These are phyloP conservation scores for Tachystola acroxantha DNA, from an alignment of 2,888 invertebrate genomes.

Conservation along the genomic window DNA sequence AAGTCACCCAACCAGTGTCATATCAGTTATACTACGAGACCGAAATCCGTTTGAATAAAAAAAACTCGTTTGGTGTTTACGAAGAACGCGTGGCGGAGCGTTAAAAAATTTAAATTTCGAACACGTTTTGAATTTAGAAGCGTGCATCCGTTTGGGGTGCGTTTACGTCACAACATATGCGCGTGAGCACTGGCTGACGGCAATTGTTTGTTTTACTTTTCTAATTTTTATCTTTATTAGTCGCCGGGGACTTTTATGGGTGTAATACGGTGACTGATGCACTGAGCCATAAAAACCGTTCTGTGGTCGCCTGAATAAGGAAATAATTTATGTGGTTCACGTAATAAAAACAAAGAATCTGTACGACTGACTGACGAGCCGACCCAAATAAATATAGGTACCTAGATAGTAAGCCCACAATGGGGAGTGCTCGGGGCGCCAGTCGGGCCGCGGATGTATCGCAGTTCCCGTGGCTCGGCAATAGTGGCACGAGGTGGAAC, in stretches of 20 bases:
- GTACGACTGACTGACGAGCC: too few species aligned
- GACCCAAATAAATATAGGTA: too few species aligned
- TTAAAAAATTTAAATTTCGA: constrained; percentile 4
- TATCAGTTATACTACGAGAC: neutral
- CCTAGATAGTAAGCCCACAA: too few species aligned
- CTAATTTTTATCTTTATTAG: constrained; percentile 45
- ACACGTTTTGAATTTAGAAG: constrained; percentile 6
- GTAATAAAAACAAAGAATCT: neutral
- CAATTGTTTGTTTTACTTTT: constrained; percentile 34
- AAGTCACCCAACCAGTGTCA: neutral
- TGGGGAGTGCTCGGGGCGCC: too few species aligned
- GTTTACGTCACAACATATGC: constrained; percentile 23
- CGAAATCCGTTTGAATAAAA: neutral
- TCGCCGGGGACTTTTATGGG: constrained; percentile 42
- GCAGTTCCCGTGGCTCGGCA: too few species aligned
- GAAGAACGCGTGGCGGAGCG: neutral
- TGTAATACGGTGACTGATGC: constrained; percentile 36
- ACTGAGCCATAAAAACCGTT: constrained; percentile 3
- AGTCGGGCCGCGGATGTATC: too few species aligned
- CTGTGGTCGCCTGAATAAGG: constrained; percentile 4
- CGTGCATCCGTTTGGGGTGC: constrained; percentile 15
- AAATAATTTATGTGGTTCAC: neutral
- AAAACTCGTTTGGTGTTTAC: constrained; percentile 2
- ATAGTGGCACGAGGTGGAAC: too few species aligned
- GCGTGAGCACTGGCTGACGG: constrained; percentile 12